Evolutionary conservation across 92 coral and sea anemone genomes (phyloP).

Genomic region (Porites evermanni): DNA sequence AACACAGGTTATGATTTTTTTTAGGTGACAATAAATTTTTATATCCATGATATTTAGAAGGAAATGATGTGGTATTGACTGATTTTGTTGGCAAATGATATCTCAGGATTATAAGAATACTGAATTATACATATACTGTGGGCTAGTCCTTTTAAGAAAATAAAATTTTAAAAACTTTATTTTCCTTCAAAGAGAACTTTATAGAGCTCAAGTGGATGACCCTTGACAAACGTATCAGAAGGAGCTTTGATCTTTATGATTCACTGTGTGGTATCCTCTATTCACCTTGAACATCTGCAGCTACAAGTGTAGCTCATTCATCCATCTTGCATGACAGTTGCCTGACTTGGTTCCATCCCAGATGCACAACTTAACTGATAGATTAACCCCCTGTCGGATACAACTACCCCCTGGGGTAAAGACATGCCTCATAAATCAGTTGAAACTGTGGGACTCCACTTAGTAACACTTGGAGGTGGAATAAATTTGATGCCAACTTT

Average conservation of each 20-base stretch:
- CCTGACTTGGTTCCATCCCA: neutral
- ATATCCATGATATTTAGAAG: too few relatives aligned
- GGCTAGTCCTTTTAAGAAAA: too few relatives aligned
- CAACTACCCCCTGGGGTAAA: too few relatives aligned
- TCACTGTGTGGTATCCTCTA: too few relatives aligned
- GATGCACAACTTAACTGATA: constrained; percentile 3
- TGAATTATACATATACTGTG: too few relatives aligned
- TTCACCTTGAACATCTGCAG: neutral
- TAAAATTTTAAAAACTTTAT: too few relatives aligned
- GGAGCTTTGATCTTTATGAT: neutral
- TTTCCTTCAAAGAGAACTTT: neutral
- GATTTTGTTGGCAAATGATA: too few relatives aligned
- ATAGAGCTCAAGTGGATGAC: neutral
- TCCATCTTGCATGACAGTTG: constrained; percentile 38
- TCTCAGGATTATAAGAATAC: too few relatives aligned
- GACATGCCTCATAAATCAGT: too few relatives aligned
- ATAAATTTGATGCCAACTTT: neutral
- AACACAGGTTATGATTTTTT: too few relatives aligned
- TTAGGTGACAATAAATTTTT: too few relatives aligned
- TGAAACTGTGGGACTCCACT: constrained; percentile 1
- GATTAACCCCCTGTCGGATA: constrained; percentile 6
- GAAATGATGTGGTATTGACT: too few relatives aligned
- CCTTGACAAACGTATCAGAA: neutral
- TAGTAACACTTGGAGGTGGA: neutral
- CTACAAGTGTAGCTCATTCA: neutral